These are phyloP conservation scores for Philotrypesis tridentata DNA, from an alignment of 1,140 invertebrate species.

Conservation along the genomic window DNA sequence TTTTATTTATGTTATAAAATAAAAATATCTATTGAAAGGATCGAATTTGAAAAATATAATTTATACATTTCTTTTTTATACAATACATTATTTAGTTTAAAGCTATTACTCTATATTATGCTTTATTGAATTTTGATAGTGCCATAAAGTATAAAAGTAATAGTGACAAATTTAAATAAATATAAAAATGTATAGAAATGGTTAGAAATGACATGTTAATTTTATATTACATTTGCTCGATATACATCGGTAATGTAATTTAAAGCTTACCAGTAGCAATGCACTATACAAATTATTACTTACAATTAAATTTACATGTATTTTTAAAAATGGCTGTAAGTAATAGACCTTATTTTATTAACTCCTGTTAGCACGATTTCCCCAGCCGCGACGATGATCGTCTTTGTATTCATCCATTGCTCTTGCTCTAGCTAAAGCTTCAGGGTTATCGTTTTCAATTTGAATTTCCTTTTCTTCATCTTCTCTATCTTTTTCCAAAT, in stretches of 20 bases:
- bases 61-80: too few relatives aligned
- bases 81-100: too few relatives aligned
- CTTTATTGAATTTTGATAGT: neutral
- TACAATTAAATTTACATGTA: neutral
- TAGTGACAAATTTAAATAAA: neutral
- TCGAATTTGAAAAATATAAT: too few relatives aligned
- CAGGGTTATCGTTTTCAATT: constrained; percentile 85
- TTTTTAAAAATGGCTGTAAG: neutral
- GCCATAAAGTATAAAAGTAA: neutral
- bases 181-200: neutral
- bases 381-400: constrained; percentile 89
- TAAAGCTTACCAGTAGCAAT: neutral
- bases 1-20: neutral
- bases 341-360: constrained; percentile 66
- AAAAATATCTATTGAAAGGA: too few relatives aligned
- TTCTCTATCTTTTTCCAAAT: constrained; percentile 60
- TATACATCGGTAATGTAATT: neutral
- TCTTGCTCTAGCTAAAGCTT: constrained; percentile 79
- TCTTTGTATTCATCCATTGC: constrained; percentile 95
- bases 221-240: neutral
- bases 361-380: constrained; percentile 90
- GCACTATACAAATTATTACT: neutral
- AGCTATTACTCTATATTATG: too few relatives aligned
- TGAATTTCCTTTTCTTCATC: constrained; percentile 74
- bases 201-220: neutral